Percentiles rank a stretch among this genome's conserved stretches.
phyloP scores from a whole-genome alignment of 2,797 vertebrate genomes.

The Danio kyathit region DNA sequence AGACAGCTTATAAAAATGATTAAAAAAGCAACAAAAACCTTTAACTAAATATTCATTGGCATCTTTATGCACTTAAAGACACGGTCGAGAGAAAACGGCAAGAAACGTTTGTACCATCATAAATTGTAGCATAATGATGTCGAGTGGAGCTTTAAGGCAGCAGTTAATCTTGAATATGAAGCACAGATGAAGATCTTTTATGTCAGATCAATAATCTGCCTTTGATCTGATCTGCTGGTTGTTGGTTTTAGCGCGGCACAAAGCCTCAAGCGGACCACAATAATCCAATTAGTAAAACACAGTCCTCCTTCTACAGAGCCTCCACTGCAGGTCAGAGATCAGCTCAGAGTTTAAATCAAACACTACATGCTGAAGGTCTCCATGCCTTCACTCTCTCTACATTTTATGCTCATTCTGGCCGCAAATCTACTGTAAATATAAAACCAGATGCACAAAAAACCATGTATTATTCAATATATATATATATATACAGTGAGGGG shows the following conservation, averaged over 20 bases:
- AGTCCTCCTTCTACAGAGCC: constrained; percentile 83
- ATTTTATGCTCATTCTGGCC: constrained; percentile 37
- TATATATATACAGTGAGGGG: no score
- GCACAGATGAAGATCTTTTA: constrained; percentile 15
- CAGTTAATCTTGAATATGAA: background rate
- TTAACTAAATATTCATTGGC: no score
- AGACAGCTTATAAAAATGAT: no score
- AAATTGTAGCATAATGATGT: background rate
- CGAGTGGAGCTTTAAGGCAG: constrained; percentile 3
- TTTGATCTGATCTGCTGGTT: background rate
- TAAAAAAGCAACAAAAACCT: no score
- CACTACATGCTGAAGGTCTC: constrained; percentile 54
- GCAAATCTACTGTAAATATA: background rate
- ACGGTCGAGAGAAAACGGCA: no score
- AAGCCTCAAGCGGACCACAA: constrained; percentile 81
- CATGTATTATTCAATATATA: no score
- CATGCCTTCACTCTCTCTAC: constrained; percentile 38
- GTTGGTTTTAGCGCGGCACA: constrained; percentile 61
- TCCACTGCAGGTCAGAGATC: constrained; percentile 81
- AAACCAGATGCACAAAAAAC: background rate
- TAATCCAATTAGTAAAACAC: constrained; percentile 86
- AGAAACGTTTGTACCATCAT: no score
- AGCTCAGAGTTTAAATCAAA: constrained; percentile 76
- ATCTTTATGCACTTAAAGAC: no score
- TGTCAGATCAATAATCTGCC: constrained; percentile 40